Conservation (phyloP, 1,140 invertebrate species). For the Hermatobates lingyangjiaoensis region DNA sequence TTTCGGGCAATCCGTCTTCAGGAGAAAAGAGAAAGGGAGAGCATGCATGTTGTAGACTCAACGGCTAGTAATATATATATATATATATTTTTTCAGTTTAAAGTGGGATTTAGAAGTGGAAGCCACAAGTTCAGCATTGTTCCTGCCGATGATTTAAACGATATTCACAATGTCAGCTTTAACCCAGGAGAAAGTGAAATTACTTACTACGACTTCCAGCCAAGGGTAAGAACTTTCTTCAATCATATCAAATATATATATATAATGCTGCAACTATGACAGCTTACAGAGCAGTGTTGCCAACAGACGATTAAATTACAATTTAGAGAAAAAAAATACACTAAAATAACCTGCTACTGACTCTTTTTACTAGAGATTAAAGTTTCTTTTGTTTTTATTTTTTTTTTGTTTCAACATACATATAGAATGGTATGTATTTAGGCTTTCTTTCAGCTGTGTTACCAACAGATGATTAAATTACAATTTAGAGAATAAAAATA, state of each 20-base stretch:
- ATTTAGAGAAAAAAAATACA: too few relatives aligned
- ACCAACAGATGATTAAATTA: too few relatives aligned
- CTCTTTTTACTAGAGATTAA: too few relatives aligned
- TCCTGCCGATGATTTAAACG: neutral
- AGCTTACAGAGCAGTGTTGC: neutral
- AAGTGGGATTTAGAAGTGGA: constrained; percentile 6
- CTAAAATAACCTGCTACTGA: too few relatives aligned
- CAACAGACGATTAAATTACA: too few relatives aligned
- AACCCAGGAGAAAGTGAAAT: constrained; percentile 36
- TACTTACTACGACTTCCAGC: constrained; percentile 37
- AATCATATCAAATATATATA: neutral
- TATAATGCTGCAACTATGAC: neutral
- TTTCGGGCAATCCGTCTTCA: too few relatives aligned
- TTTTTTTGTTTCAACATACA: neutral
- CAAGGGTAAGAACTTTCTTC: constrained; percentile 1
- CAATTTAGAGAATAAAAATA: too few relatives aligned
- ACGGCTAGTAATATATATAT: too few relatives aligned
- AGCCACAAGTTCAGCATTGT: constrained; percentile 8
- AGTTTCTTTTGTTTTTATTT: constrained; percentile 4
- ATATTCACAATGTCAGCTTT: constrained; percentile 16
- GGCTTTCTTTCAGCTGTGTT: too few relatives aligned
- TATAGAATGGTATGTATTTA: too few relatives aligned
- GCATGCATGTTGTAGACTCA: too few relatives aligned
- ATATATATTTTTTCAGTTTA: neutral
- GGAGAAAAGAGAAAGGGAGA: too few relatives aligned